Evolutionary conservation across 2,888 invertebrate species (phyloP), one percentile per base, ranked within the genome.

Genomic region (Drosophila suboccidentalis): DNA sequence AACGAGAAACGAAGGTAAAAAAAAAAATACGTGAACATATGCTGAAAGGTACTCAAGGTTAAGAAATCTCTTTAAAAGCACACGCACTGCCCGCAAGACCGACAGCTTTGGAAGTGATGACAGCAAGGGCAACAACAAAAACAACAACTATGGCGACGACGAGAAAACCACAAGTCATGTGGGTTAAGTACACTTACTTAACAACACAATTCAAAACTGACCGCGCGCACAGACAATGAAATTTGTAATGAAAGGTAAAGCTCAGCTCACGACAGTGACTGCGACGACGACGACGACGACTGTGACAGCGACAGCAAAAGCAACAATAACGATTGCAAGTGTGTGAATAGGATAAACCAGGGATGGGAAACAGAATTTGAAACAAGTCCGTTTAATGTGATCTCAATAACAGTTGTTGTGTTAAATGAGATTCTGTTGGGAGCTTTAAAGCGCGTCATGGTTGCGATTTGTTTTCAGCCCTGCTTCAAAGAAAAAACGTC

Each of bases 131-230:
- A 63, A 36, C 50, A 71, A 62, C 63, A 54, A 47, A 34, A 67
- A 55, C 44, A 64, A 49, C 63, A 71, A 58, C 54, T 75, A 43
- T 32, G 41, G 44, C 43, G 39, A 61, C 46, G 53, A 46, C 49
- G 64, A 66, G 71, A 87, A 87, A 85, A 85, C 86, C 90, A 72
- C 90, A 89, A 85, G 84, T 85, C 84, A 87, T 87, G 87, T 87
- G 90, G 86, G 86, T 87, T 87, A 87, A 87, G 90, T 87, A 87
- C 90, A 86, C 89, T 88, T 80, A 88, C 87, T 90, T 89, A 87
- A 88, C 78, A 87, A 78, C 84, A 83, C 87, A 87, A 88, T 88
- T 77, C 87, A 69, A 88, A 89, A 78, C 66, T 86, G 83, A 82
- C 86, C 86, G 82, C 78, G 84, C 83, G 73, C 74, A 71, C 89